Conservation (phyloP, 2,888 invertebrate species). For the Drosophila tanythrix region DNA sequence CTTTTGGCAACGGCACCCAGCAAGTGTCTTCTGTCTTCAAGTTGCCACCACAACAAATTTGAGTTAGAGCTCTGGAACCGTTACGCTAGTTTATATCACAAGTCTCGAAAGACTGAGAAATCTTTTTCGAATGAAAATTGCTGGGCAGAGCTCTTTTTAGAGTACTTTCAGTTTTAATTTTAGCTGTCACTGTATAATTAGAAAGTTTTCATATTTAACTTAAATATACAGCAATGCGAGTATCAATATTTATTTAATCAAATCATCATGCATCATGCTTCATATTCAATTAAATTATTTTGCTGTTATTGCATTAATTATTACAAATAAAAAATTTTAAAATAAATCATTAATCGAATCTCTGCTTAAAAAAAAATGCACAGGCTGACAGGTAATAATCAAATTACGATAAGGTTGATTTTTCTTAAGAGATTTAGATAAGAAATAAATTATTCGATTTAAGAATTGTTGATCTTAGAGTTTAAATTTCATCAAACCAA, state of each 20-base stretch:
- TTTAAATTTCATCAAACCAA: background rate
- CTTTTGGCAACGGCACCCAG: constrained; percentile 76
- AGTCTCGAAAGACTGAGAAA: constrained; percentile 1
- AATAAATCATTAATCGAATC: background rate
- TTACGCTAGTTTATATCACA: constrained; percentile 61
- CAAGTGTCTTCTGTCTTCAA: constrained; percentile 70
- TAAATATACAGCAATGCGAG: background rate
- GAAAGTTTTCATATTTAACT: background rate
- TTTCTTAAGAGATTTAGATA: background rate
- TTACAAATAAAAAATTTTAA: background rate
- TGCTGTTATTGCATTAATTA: background rate
- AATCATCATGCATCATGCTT: background rate
- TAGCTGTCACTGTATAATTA: background rate
- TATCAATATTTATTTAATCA: background rate
- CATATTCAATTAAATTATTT: background rate
- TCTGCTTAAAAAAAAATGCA: background rate
- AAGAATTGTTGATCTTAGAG: background rate
- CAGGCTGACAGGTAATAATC: background rate
- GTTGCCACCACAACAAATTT: constrained; percentile 47
- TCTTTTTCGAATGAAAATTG: constrained; percentile 17
- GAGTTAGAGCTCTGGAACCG: constrained; percentile 59
- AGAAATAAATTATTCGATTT: background rate
- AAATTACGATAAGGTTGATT: background rate
- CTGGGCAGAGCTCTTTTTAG: background rate
- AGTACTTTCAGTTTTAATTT: background rate